phyloP scores from a whole-genome alignment of 2,888 invertebrate species.

The Idaea biselata region DNA sequence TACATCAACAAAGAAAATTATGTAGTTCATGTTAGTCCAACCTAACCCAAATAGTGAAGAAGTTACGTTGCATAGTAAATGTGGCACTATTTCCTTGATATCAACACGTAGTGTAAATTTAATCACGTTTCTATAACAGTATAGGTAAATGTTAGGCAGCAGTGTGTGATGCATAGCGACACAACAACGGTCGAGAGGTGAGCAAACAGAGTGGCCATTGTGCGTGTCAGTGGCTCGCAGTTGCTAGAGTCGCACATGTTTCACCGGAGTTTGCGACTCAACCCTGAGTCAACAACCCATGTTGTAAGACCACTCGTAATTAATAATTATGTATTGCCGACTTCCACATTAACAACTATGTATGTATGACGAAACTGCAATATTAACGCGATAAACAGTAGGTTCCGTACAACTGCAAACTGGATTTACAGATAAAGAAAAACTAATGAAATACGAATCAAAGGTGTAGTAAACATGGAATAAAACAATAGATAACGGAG shows the following conservation, averaged over 20 bases:
- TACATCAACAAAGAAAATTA: neutral
- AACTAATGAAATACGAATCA: conserved; percentile 34
- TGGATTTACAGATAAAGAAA: conserved; percentile 5
- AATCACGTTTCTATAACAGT: conserved; percentile 45
- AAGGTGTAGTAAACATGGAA: conserved; percentile 40
- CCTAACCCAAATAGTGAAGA: neutral
- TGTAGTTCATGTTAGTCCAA: neutral
- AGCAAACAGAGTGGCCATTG: conserved; percentile 63
- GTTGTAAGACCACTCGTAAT: conserved; percentile 48
- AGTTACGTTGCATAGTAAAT: neutral
- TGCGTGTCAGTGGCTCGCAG: conserved; percentile 52
- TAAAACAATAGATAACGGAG: conserved; percentile 55
- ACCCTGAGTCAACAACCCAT: conserved; percentile 55
- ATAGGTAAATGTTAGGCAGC: conserved; percentile 28
- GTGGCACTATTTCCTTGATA: neutral
- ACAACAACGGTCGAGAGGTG: conserved; percentile 47
- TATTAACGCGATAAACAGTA: conserved; percentile 18
- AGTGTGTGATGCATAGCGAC: conserved; percentile 40
- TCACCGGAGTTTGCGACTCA: conserved; percentile 54
- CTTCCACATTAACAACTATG: conserved; percentile 18
- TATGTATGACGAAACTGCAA: conserved; percentile 13
- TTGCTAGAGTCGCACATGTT: conserved; percentile 53
- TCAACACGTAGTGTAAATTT: conserved; percentile 47
- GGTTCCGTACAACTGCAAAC: conserved; percentile 21
- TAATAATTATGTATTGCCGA: conserved; percentile 39